These are phyloP conservation scores for Dipodomys spectabilis DNA, from an alignment of 2,113 vertebrate species.

Conservation along the genomic window DNA sequence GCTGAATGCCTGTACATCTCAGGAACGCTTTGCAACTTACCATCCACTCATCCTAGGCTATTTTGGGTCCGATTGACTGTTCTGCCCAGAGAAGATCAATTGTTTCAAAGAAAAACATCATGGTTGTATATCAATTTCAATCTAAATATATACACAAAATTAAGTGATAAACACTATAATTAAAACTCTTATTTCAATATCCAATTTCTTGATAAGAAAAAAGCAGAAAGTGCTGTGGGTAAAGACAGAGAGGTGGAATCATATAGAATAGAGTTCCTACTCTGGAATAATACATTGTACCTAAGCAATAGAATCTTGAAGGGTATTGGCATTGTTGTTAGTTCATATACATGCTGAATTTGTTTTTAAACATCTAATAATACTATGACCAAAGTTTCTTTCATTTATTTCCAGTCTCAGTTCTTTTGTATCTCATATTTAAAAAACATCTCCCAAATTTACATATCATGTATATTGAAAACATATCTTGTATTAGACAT, in stretches of 20 bases:
- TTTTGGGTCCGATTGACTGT: not conserved
- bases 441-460: slow-evolving; percentile 21
- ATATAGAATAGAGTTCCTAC: not conserved
- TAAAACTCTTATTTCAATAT: not conserved
- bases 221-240: not conserved
- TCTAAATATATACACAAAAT: not conserved
- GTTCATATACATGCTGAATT: not conserved
- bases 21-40: not conserved
- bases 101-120: not conserved
- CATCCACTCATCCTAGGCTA: not conserved
- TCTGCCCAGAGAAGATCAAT: not conserved
- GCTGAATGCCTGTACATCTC: not conserved
- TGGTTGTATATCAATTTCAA: not conserved
- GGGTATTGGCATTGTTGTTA: not conserved
- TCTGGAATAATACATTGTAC: not conserved
- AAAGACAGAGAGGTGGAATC: not conserved
- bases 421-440: not conserved
- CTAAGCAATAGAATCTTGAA: not conserved
- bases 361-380: not conserved
- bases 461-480: not conserved
- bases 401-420: not conserved
- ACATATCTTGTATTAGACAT: not conserved
- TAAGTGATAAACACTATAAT: not conserved
- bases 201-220: not conserved
- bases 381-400: not conserved